Evolutionary conservation across 2,113 vertebrate species (phyloP).

Genomic region (Hepsetus odoe): DNA sequence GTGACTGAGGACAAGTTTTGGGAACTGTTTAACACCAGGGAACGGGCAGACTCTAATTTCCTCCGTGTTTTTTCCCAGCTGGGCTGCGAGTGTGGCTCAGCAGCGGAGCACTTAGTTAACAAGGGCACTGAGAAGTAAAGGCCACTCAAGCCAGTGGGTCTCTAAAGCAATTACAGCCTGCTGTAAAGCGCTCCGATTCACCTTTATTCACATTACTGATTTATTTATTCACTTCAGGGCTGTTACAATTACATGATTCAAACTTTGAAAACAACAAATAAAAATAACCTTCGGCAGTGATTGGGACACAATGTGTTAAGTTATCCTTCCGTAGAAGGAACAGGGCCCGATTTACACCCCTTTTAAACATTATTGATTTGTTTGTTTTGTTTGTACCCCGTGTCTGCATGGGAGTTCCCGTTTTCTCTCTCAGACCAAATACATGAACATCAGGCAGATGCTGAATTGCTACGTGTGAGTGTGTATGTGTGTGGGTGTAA

Average conservation of each 20-base stretch:
- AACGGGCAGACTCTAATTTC: conserved; percentile 21
- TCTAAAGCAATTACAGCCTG: conserved; percentile 12
- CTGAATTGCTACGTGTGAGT: too few relatives aligned
- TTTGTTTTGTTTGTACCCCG: too few relatives aligned
- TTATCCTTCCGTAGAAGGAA: too few relatives aligned
- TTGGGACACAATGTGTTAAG: too few relatives aligned
- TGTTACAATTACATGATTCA: background rate
- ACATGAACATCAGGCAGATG: too few relatives aligned
- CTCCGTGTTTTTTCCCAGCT: conserved; percentile 15
- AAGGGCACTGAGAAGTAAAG: conserved; percentile 1
- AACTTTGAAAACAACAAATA: too few relatives aligned
- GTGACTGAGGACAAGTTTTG: conserved; percentile 22
- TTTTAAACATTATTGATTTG: too few relatives aligned
- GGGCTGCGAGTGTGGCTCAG: background rate
- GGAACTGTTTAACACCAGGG: conserved; percentile 10
- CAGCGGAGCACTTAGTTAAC: conserved; percentile 26
- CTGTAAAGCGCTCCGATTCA: background rate
- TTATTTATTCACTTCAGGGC: background rate
- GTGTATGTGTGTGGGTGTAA: too few relatives aligned
- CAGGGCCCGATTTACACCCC: too few relatives aligned
- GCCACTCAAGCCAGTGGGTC: conserved; percentile 7
- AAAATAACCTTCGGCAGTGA: too few relatives aligned
- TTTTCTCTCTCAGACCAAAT: too few relatives aligned
- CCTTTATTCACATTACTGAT: background rate
- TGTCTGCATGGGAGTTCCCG: too few relatives aligned